These are phyloP conservation scores for Phylloscopus trochilus DNA, from an alignment of 2,113 vertebrate species.

Conservation along the genomic window DNA sequence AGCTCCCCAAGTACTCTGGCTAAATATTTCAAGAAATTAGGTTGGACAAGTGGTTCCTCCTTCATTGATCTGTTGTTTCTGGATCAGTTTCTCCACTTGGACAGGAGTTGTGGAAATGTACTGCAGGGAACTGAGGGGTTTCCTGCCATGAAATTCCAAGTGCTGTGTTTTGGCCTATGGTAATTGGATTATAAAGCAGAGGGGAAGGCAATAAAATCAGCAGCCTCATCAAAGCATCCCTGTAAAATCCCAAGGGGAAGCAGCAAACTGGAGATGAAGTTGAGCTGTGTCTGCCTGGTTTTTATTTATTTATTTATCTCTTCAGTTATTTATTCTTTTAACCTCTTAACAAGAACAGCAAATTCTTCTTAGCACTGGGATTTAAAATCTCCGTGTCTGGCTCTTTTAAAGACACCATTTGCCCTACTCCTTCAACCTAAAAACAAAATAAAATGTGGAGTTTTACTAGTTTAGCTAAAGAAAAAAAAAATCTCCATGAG, in stretches of 20 bases:
- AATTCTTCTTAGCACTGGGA: neutral
- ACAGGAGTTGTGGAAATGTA: neutral
- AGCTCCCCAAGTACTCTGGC: neutral
- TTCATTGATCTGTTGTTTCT: conserved; percentile 25
- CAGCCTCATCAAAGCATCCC: neutral
- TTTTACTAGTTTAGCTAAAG: neutral
- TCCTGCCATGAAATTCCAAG: neutral
- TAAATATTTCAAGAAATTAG: neutral
- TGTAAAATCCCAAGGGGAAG: neutral
- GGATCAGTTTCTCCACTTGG: conserved; percentile 23
- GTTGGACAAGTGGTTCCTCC: neutral
- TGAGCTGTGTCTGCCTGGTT: neutral
- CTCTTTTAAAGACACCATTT: neutral
- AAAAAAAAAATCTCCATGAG: neutral
- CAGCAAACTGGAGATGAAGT: neutral
- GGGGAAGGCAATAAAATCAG: neutral
- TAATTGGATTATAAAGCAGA: neutral
- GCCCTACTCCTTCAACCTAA: neutral
- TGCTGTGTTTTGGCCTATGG: neutral
- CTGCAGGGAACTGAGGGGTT: neutral
- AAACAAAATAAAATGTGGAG: neutral
- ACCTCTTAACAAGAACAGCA: neutral
- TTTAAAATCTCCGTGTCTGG: neutral
- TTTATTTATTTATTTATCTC: neutral
- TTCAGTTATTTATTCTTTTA: neutral